A percentile compares a stretch with the other conserved stretches of the same genome.
Evolutionary conservation across 2,113 vertebrate species (phyloP).

Genomic region (Thymallus thymallus): DNA sequence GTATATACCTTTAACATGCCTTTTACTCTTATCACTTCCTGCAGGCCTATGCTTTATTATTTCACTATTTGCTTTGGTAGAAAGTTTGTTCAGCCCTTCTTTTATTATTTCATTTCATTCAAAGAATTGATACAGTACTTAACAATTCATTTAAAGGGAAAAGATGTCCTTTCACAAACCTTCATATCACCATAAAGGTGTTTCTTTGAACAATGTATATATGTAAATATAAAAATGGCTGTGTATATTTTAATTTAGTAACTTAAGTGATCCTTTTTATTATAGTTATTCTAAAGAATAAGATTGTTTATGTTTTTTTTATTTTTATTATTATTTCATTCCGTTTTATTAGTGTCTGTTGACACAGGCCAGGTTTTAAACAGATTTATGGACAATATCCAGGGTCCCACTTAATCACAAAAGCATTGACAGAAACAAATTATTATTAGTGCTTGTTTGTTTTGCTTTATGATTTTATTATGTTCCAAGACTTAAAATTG

Average conservation of each 20-base stretch:
- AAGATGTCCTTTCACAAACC: conserved; percentile 34
- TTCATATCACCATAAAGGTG: conserved; percentile 39
- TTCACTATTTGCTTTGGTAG: conserved; percentile 78
- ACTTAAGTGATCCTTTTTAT: conserved; percentile 84
- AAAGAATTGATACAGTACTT: conserved; percentile 50
- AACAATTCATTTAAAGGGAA: conserved; percentile 53
- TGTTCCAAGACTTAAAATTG: conserved; percentile 68
- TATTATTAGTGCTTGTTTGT: conserved; percentile 58
- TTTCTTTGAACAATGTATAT: conserved; percentile 81
- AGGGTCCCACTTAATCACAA: conserved; percentile 34
- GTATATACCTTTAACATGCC: too few species aligned
- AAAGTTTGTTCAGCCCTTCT: conserved; percentile 85
- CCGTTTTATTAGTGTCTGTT: conserved; percentile 77
- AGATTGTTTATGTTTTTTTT: conserved; percentile 47
- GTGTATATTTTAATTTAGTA: conserved; percentile 98
- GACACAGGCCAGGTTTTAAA: conserved; percentile 64
- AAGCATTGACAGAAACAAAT: conserved; percentile 53
- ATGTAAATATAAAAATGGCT: conserved; percentile 95
- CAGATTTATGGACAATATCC: conserved; percentile 61
- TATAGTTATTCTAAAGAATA: conserved; percentile 59
- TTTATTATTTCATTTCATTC: conserved; percentile 46
- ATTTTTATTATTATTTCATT: conserved; percentile 76
- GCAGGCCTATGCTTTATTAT: conserved; percentile 17
- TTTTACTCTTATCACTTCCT: conserved; percentile 39
- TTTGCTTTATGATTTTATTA: conserved; percentile 46